A percentile compares a stretch with the other conserved stretches of the same genome.
Conservation (phyloP, 2,797 vertebrate genomes). For the Schizopygopsis pylzovi region DNA sequence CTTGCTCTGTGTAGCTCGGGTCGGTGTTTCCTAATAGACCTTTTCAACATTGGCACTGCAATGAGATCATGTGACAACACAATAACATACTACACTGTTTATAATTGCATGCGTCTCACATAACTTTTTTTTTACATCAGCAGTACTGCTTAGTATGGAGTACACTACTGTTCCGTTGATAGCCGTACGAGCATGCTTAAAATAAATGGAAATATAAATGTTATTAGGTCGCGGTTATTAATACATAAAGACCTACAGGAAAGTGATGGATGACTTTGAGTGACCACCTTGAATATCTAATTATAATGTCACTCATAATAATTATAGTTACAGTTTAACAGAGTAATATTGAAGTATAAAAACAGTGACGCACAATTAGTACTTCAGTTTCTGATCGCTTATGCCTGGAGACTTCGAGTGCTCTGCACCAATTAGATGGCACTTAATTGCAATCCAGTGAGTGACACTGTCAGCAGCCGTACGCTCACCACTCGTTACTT, state of each 20-base stretch:
- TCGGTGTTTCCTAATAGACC: background rate
- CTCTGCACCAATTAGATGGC: constrained; percentile 31
- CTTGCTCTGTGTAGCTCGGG: no score
- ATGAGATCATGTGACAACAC: background rate
- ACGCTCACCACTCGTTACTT: constrained; percentile 2
- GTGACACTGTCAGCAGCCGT: constrained; percentile 17
- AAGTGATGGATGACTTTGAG: constrained; percentile 33
- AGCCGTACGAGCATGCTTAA: background rate
- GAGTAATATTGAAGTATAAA: constrained; percentile 26
- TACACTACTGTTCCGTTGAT: background rate
- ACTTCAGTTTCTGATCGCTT: constrained; percentile 39
- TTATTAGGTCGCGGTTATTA: background rate
- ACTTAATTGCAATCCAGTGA: constrained; percentile 34
- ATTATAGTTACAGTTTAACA: constrained; percentile 27
- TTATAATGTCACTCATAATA: constrained; percentile 40
- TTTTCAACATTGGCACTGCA: background rate
- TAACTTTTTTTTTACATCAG: background rate
- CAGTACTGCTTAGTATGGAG: background rate
- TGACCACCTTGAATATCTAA: constrained; percentile 38
- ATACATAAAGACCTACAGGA: constrained; percentile 32
- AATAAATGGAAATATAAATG: background rate
- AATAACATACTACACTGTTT: background rate
- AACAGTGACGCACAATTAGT: constrained; percentile 22
- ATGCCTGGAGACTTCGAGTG: constrained; percentile 30
- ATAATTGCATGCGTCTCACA: background rate